A percentile compares a stretch with the other conserved stretches of the same genome.
Evolutionary conservation across 2,888 invertebrate species (phyloP).

Genomic region (Rhopalosiphum nymphaeae): DNA sequence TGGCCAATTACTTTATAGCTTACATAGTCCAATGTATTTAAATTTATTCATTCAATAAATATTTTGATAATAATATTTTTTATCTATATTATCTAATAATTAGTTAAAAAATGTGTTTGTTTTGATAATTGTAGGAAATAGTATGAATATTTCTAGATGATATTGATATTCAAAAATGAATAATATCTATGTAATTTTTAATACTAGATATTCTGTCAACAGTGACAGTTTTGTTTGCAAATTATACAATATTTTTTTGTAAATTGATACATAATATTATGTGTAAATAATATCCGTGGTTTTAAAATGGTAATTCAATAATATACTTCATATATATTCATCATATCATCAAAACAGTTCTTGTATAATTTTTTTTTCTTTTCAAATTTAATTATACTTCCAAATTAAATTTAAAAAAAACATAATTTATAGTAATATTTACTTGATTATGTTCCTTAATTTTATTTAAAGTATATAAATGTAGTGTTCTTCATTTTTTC

Average conservation of each 20-base stretch:
- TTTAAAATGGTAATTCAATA: slow-evolving; percentile 32
- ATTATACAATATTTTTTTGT: not conserved
- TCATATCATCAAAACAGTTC: not conserved
- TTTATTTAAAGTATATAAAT: not conserved
- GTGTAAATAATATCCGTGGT: not conserved
- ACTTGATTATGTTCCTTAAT: not conserved
- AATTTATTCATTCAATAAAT: slow-evolving; percentile 28
- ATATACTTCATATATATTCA: not conserved
- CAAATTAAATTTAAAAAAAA: not conserved
- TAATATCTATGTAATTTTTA: not conserved
- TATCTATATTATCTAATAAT: not conserved
- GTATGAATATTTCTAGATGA: not conserved
- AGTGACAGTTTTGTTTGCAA: not conserved
- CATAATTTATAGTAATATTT: not conserved
- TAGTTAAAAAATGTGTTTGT: not conserved
- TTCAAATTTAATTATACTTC: not conserved
- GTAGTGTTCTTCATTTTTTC: not conserved
- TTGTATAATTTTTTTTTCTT: not conserved
- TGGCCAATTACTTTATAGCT: slow-evolving; percentile 11
- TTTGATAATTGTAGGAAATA: not conserved
- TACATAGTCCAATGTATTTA: not conserved
- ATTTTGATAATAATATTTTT: slow-evolving; percentile 9
- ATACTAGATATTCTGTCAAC: not conserved
- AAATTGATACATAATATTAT: slow-evolving; percentile 20
- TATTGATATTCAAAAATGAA: not conserved